These are phyloP conservation scores for Larimichthys crocea DNA, from an alignment of 2,113 vertebrate genomes.

Conservation along the genomic window DNA sequence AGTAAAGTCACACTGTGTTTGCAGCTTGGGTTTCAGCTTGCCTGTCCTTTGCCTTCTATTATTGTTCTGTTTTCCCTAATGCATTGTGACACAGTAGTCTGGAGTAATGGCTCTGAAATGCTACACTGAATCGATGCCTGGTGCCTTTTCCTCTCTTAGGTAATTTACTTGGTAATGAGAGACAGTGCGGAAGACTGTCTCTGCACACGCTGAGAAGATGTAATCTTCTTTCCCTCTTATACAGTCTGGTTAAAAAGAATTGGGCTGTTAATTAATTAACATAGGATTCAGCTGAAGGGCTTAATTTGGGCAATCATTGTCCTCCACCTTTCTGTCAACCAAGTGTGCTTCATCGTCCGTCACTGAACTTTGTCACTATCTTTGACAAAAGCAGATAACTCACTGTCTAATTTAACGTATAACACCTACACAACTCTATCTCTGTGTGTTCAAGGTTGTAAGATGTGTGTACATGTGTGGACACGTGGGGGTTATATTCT, in stretches of 20 bases:
- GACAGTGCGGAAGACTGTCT: constrained; percentile 65
- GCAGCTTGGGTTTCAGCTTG: constrained; percentile 33
- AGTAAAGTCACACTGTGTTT: constrained; percentile 38
- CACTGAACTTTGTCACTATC: constrained; percentile 41
- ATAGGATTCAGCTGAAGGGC: constrained; percentile 62
- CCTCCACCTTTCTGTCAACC: constrained; percentile 20
- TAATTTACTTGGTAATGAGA: constrained; percentile 82
- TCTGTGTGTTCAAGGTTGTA: not conserved
- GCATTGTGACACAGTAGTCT: constrained; percentile 71
- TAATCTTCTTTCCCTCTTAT: constrained; percentile 72
- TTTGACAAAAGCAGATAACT: constrained; percentile 37
- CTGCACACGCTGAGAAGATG: constrained; percentile 52
- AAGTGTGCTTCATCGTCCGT: not conserved
- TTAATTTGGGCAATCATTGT: constrained; percentile 61
- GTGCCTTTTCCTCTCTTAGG: constrained; percentile 77
- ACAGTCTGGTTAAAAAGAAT: constrained; percentile 57
- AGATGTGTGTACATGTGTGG: constrained; percentile 36
- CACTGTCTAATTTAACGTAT: constrained; percentile 18
- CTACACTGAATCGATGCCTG: constrained; percentile 78
- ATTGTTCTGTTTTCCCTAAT: constrained; percentile 65
- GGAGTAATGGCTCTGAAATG: constrained; percentile 78
- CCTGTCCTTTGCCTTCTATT: constrained; percentile 58
- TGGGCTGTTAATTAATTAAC: constrained; percentile 78
- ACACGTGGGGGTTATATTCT: constrained; percentile 17
- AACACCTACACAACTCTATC: not conserved